Percentiles rank a stretch among this genome's conserved stretches.
These are phyloP conservation scores for Platycnemis pennipes DNA, from an alignment of 2,888 invertebrate species.

Conservation along the genomic window DNA sequence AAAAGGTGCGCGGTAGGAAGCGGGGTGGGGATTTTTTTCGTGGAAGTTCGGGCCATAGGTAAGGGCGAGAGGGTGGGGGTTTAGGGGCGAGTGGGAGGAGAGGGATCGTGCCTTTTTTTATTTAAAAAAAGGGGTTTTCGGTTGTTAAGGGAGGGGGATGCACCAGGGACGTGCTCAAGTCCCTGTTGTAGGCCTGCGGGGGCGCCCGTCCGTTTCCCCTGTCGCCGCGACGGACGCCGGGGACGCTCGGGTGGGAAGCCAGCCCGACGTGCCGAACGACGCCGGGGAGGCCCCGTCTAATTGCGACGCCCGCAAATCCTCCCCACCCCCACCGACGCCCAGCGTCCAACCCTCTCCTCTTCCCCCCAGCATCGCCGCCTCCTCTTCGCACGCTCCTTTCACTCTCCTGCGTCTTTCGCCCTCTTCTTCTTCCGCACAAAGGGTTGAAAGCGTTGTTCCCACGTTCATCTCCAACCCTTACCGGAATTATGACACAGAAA, in stretches of 20 bases:
- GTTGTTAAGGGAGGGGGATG: background rate
- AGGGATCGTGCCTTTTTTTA: slow-evolving; percentile 34
- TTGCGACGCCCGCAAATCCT: slow-evolving; percentile 16
- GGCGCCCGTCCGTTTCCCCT: background rate
- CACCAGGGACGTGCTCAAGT: slow-evolving; percentile 56
- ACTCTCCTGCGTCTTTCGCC: background rate
- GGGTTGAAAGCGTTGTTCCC: background rate
- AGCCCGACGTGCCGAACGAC: slow-evolving; percentile 57
- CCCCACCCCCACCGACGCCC: background rate
- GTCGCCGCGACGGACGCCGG: background rate
- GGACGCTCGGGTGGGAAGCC: background rate
- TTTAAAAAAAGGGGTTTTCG: slow-evolving; percentile 8
- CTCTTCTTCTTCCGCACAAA: background rate
- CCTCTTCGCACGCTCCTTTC: background rate
- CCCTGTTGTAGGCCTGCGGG: background rate
- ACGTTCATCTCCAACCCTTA: background rate
- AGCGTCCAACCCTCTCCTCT: background rate
- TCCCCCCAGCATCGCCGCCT: background rate
- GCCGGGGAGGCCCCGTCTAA: slow-evolving; percentile 60
- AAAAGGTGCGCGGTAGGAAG: background rate
- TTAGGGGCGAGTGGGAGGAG: too few species aligned
- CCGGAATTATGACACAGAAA: too few species aligned
- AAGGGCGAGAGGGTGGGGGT: background rate
- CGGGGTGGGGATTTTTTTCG: background rate
- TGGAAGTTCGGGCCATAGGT: slow-evolving; percentile 27